Conservation (phyloP, 2,113 vertebrate genomes). For the Pseudois nayaur region DNA sequence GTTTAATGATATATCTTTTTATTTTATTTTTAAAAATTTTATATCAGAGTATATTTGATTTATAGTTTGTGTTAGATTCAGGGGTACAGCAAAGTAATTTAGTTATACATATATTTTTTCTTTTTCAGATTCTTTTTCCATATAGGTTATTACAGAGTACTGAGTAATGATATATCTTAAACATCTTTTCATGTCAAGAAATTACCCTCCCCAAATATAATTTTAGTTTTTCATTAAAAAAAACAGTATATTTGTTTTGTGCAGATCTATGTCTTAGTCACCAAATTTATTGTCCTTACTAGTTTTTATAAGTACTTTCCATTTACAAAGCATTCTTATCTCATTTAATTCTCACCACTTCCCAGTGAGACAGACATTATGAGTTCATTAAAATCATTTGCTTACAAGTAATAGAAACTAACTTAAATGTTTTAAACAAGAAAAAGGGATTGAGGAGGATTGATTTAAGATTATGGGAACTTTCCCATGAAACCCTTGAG, state of each 20-base stretch:
- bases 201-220: not conserved
- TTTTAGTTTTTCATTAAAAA: conserved; percentile 11
- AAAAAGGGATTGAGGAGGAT: not conserved
- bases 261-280: not conserved
- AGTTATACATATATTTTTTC: not conserved
- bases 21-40: not conserved
- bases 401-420: not conserved
- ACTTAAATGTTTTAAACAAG: not conserved
- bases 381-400: not conserved
- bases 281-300: not conserved
- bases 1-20: not conserved
- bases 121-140: not conserved
- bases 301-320: not conserved
- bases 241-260: not conserved
- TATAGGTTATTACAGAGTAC: not conserved
- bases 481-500: not conserved
- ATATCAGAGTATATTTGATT: not conserved
- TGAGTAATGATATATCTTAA: not conserved
- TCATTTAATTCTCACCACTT: not conserved
- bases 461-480: not conserved
- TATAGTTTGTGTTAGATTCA: not conserved
- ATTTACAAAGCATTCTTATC: not conserved
- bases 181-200: not conserved
- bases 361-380: not conserved
- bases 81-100: not conserved